Evolutionary conservation across 2,888 invertebrate species (phyloP), one percentile per base, ranked within the genome.

Genomic region (Lamproptera curius): DNA sequence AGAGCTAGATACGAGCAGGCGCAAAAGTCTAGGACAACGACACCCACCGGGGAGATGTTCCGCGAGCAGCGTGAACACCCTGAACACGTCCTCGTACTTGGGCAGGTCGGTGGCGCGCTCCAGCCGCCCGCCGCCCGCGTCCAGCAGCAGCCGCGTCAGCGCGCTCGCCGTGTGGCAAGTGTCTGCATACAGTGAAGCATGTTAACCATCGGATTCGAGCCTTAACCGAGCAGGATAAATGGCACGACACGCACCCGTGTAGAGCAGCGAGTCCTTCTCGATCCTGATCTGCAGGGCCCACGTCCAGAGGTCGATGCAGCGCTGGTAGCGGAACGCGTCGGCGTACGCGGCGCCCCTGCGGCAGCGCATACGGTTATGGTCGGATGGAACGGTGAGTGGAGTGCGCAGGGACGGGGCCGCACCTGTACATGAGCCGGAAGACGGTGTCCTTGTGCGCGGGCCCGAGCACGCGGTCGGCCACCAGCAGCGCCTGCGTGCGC

Each of bases 131-230:
- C 89, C 89, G 62, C 90, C 90, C 62, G 92, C 89, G 76, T 94
- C 94, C 59, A 96, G 89, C 91, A 95, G 93, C 52, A 96, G 90
- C 60, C 95, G 91, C 52, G 96, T 94, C 43, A 97, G 86, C 15
- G 96, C 95, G 84, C 95, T 94, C 50, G 95, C 94, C 44, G 95
- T 92, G 78, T 95, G 96, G 72, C 94, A 93, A 37, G 96, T 94
- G 79, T 97, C 97, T 51, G 92, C 26, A 34, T 14, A 46, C 8
- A 20, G 10, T n/a, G n/a, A n/a, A n/a, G n/a, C n/a, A n/a, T n/a
- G n/a, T n/a, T n/a, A n/a, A n/a, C n/a, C n/a, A n/a, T 20, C 20
- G 20, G 20, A 20, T 3, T n/a, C 20, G 20, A 6, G 20, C 20
- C 20, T 6, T 20, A 20, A 6, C n/a, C 20, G 20, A 20, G 3